Conservation (phyloP, 2,797 vertebrate species). For the Microtus obscurus region DNA sequence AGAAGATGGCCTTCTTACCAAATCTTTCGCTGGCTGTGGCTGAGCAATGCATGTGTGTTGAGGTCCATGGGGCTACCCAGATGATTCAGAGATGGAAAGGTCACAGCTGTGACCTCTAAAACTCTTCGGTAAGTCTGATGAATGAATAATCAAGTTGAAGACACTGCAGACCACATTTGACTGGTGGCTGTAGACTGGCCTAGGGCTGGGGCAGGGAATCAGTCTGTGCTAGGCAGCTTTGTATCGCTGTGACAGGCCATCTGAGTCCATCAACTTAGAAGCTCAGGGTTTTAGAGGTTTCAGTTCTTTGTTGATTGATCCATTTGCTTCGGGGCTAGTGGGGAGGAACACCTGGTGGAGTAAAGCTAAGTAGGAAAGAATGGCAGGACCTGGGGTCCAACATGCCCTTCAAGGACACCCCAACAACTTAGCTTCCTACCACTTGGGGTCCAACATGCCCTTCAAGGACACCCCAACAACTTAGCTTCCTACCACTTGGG, state of each 20-base stretch:
- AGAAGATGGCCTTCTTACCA: not conserved
- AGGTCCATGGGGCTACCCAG: not conserved
- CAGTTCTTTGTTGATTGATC: not conserved
- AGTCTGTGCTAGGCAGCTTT: not conserved
- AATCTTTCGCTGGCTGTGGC: not conserved
- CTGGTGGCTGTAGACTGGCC: not conserved
- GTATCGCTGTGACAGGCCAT: not conserved
- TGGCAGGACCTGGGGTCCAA: not conserved
- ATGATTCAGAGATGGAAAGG: not conserved
- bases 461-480: not conserved
- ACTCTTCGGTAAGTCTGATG: not conserved
- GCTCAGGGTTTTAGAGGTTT: not conserved
- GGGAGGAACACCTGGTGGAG: not conserved
- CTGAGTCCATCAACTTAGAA: not conserved
- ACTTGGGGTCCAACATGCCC: not conserved
- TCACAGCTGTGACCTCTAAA: not conserved
- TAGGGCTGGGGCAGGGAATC: not conserved
- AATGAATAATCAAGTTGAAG: not conserved
- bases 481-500: no score
- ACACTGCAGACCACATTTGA: not conserved
- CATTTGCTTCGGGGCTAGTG: not conserved
- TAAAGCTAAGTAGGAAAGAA: not conserved
- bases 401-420: not conserved
- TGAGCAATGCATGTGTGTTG: not conserved
- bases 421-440: not conserved